Base-by-base conservation (phyloP, 2,888 invertebrate species). In the Rugalucina vietnamica region DNA sequence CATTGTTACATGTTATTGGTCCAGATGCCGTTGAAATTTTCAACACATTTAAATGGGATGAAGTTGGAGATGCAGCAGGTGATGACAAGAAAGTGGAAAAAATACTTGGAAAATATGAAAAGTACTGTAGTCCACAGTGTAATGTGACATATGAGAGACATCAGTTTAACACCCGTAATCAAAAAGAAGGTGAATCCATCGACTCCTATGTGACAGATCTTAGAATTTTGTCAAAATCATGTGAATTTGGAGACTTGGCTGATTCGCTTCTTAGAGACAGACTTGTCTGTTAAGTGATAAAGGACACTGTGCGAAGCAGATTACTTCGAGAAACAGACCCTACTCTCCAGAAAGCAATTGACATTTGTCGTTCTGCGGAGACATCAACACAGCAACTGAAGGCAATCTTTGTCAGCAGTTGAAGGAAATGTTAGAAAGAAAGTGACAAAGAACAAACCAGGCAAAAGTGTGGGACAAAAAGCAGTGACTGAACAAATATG, bases 91-190 rank as follows among this genome's bases (percentile, higher is more conserved):
- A 84, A 34, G 5, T 84, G 0, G 49, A 72, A 1, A 60, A 65
- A 37, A 73, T 86, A 18, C 27, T 34, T 0, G 37, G 73, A 34
- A 81, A 82, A 69, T 82, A 81, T 32, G 80, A 86, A 37, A 54
- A 76, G 4, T 86, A 86, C 37, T 86, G 79, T 32, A 78, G 36
- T 18, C 88, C 84, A 8, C 79, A 72, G n/a, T 72, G 65, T 29
- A 88, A 88, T 37, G 57, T 76, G 27, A 78, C 82, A 18, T 84
- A 57, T 72, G 84, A 86, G 49, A 57, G 88, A 71, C 85, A 88
- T 37, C 73, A 24, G 39, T 86, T 84, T 43, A 76, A 74, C 70
- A 77, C 72, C n/a, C 49, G 84, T 32, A 39, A 5, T 4, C 85
- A 87, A 32, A 70, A 69, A 32, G 49, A 54, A 36, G 70, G 73